These are phyloP conservation scores for Helobdella robusta DNA, from an alignment of 2,888 invertebrate species.

Conservation along the genomic window DNA sequence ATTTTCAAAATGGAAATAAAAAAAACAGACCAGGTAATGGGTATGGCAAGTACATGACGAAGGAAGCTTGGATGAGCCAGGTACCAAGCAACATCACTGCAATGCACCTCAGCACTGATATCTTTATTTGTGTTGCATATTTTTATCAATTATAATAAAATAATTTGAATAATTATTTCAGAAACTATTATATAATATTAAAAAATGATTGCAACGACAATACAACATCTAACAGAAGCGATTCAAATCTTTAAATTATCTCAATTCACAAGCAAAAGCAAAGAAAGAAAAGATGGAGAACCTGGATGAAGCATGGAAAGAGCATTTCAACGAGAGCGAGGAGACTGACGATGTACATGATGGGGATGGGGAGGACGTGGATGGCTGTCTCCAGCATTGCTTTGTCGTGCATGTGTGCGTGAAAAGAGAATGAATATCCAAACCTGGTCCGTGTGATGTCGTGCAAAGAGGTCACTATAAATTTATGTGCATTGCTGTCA, in stretches of 20 bases:
- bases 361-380: slow-evolving; percentile 35
- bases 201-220: too few relatives aligned
- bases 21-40: slow-evolving; percentile 37
- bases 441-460: slow-evolving; percentile 20
- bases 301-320: slow-evolving; percentile 32
- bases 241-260: too few relatives aligned
- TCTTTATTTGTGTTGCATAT: too few relatives aligned
- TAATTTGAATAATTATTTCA: too few relatives aligned
- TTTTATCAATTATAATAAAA: too few relatives aligned
- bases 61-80: slow-evolving; percentile 39
- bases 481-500: neutral
- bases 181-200: too few relatives aligned
- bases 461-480: too few relatives aligned
- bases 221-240: too few relatives aligned
- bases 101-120: slow-evolving; percentile 33
- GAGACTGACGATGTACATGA: slow-evolving; percentile 31
- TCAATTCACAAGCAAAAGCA: too few relatives aligned
- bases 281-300: neutral
- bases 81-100: slow-evolving; percentile 37
- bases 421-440: slow-evolving; percentile 30
- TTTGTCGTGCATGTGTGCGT: slow-evolving; percentile 32
- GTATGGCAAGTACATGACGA: slow-evolving; percentile 37
- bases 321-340: slow-evolving; percentile 31
- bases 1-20: too few relatives aligned
- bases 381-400: slow-evolving; percentile 34